Base-by-base conservation (phyloP, 2,888 invertebrate species). In the Athripsodes cinereus region DNA sequence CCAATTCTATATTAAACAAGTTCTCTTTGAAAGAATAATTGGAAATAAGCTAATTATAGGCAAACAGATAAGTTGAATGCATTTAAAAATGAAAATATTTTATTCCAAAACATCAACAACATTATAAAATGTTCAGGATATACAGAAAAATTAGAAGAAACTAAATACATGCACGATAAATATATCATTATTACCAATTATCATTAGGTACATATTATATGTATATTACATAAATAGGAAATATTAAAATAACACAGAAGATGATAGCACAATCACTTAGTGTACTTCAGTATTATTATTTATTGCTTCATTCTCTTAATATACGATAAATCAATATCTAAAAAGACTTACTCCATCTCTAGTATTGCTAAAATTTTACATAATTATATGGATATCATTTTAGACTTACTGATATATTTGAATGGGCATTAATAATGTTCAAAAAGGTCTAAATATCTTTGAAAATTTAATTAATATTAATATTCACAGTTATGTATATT, bases 291-390 rank as follows among this genome's bases (percentile, higher is more conserved):
- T 48, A 53, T 35, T 19, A 55, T n/a, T n/a, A 49, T 58, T 64
- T 64, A 62, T 64, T 64, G 62, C 62, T 64, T 55, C 55, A 53
- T 62, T 58, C 47, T 51, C 55, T 60, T 53, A 58, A 51, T 57
- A 54, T 19, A 62, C 59, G 55, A 60, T 58, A 61, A 63, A 56
- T 57, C 61, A 61, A 55, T 57, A 50, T 50, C 59, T 61, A 61
- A 57, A 40, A 40, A 40, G 55, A 59, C 61, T 63, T 61, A 61
- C 49, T 53, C 59, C 57, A 63, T 52, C n/a, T 31, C 61, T 63
- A 59, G 59, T 63, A 63, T 63, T 63, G 62, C 61, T 64, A 62
- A 58, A 58, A 16, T 40, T 26, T 57, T 62, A 61, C 60, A 61
- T n/a, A 59, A 62, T 61, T 59, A 61, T 50, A 54, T 59, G 13